Evolutionary conservation across 2,888 invertebrate genomes (phyloP), one percentile per base, ranked within the genome.

Genomic region (Hyalella azteca): DNA sequence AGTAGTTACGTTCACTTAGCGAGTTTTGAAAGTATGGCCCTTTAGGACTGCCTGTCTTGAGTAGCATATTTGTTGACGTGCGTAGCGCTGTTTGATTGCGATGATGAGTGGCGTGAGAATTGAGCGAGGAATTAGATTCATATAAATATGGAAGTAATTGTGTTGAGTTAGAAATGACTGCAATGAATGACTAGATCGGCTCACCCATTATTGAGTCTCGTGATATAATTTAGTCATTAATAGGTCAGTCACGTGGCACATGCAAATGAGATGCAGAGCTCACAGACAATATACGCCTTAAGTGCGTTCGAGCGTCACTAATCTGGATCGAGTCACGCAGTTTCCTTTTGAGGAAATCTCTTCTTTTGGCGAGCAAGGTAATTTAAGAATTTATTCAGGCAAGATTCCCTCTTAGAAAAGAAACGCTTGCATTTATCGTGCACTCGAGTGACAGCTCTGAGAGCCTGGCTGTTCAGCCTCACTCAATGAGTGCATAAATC

Each of bases 401-500:
- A n/a, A 11, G 13, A 11, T n/a, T 54, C 26, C 32, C 59, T 29
- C 29, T 22, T 22, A 32, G 59, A 26, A 59, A 59, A 59, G 59
- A 59, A 59, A 59, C 9, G 26, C 59, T 59, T 32, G 9, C 59
- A 59, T 59, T 59, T 59, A 59, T 59, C 59, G 59, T 7, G 2
- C 32, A 15, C 26, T 22, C 1, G 29, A 3, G 59, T 59, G 59
- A 59, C 59, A 59, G 59, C 32, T 15, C 9, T 59, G 59, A 59
- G 32, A 26, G 59, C 26, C 26, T 32, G 7, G 59, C 59, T 59
- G 29, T 59, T 59, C 32, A 13, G 59, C 59, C 32, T 59, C 59
- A 22, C 59, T 59, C 59, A 59, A 59, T 59, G 59, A 59, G 11
- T 29, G 32, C 59, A 59, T 59, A 59, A 59, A 59, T 59, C 59